Conservation (phyloP, 2,888 invertebrate species). For the Odontomyia ornata region DNA sequence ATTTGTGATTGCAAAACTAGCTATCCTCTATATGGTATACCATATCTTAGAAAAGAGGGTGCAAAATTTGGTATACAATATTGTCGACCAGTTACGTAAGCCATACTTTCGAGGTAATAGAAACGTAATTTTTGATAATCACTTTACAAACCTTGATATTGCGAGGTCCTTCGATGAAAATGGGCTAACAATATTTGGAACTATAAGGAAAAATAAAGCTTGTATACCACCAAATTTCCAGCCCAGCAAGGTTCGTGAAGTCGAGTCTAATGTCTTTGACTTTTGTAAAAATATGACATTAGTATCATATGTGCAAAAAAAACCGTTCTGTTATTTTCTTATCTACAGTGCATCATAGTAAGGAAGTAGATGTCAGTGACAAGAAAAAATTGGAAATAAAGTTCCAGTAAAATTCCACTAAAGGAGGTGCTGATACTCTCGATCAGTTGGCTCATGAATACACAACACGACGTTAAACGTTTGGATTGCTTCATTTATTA, state of each 20-base stretch:
- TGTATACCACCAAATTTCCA: neutral
- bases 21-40: neutral
- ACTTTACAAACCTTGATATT: neutral
- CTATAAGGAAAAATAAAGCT: neutral
- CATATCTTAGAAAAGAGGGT: neutral
- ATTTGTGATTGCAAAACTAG: neutral
- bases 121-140: neutral
- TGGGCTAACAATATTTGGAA: neutral
- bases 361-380: neutral
- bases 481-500: neutral
- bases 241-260: neutral
- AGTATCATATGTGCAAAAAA: neutral
- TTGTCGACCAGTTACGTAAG: neutral
- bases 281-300: constrained; percentile 8
- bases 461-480: neutral
- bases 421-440: neutral
- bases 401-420: neutral
- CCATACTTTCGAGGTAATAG: neutral
- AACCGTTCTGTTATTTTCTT: neutral
- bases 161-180: neutral
- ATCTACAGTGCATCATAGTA: neutral
- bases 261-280: neutral
- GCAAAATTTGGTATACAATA: neutral
- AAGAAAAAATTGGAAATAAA: neutral
- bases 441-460: neutral